Evolutionary conservation across 2,888 invertebrate genomes (phyloP).

Genomic region (Entomobrya multifasciata): DNA sequence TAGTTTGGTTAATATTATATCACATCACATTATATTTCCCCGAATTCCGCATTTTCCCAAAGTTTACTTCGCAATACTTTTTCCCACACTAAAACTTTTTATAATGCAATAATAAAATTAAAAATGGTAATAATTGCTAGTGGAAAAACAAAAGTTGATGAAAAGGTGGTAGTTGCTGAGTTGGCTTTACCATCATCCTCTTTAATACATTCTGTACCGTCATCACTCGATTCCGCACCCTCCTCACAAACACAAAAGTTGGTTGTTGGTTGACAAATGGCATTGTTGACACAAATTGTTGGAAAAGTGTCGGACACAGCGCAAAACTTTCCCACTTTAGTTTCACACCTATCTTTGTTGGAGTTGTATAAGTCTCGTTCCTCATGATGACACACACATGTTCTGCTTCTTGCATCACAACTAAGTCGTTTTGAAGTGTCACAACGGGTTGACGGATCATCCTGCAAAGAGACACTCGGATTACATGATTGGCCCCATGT

Average conservation of each 20-base stretch:
- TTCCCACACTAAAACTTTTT: too few relatives aligned
- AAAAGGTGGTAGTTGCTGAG: not conserved
- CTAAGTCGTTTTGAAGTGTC: slow-evolving; percentile 71
- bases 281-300: slow-evolving; percentile 70
- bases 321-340: slow-evolving; percentile 73
- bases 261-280: slow-evolving; percentile 59
- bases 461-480: slow-evolving; percentile 56
- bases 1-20: too few relatives aligned
- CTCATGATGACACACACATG: slow-evolving; percentile 74
- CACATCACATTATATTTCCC: too few relatives aligned
- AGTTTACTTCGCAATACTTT: too few relatives aligned
- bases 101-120: too few relatives aligned
- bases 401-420: slow-evolving; percentile 56
- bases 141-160: not conserved
- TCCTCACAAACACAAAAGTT: slow-evolving; percentile 72
- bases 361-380: slow-evolving; percentile 66
- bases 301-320: slow-evolving; percentile 64
- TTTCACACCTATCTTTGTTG: slow-evolving; percentile 67
- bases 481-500: slow-evolving; percentile 66
- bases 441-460: slow-evolving; percentile 65
- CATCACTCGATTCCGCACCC: slow-evolving; percentile 50
- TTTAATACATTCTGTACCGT: slow-evolving; percentile 63
- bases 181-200: slow-evolving; percentile 37
- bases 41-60: too few relatives aligned
- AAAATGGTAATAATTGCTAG: slow-evolving; percentile 17